These are phyloP conservation scores for Coturnix japonica DNA, from an alignment of 2,113 vertebrate species.

Conservation along the genomic window DNA sequence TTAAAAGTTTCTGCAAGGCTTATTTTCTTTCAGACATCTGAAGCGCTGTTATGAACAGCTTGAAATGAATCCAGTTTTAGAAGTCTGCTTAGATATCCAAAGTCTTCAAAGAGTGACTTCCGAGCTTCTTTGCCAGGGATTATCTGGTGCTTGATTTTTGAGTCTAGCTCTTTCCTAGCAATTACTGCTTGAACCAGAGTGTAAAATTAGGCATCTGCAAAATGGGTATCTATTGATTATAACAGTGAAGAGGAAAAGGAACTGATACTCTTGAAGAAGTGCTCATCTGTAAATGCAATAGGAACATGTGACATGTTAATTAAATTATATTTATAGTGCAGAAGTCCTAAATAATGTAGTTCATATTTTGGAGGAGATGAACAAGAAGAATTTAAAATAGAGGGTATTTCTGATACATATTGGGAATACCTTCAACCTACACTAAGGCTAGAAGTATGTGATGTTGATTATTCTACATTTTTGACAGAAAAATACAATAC, in stretches of 20 bases:
- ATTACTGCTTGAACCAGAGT: conserved; percentile 33
- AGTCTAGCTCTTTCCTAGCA: neutral
- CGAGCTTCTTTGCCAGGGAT: conserved; percentile 16
- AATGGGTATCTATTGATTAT: neutral
- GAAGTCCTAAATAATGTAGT: neutral
- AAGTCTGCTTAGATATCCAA: neutral
- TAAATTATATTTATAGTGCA: neutral
- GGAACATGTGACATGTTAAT: neutral
- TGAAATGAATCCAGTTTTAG: neutral
- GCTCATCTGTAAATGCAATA: neutral
- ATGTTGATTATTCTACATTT: neutral
- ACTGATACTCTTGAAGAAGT: neutral
- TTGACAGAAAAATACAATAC: neutral
- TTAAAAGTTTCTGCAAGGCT: neutral
- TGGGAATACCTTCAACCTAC: neutral
- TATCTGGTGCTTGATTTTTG: neutral
- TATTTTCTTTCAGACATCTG: neutral
- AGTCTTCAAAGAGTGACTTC: neutral
- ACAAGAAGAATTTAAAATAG: neutral
- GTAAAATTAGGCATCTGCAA: conserved; percentile 26
- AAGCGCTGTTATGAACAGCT: neutral
- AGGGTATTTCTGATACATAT: neutral
- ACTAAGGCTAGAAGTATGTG: neutral
- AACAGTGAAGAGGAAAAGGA: neutral
- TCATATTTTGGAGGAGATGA: neutral